Percentiles rank a stretch among this genome's conserved stretches.
Evolutionary conservation across 2,797 vertebrate genomes (phyloP).

Genomic region (Meda fulgida): DNA sequence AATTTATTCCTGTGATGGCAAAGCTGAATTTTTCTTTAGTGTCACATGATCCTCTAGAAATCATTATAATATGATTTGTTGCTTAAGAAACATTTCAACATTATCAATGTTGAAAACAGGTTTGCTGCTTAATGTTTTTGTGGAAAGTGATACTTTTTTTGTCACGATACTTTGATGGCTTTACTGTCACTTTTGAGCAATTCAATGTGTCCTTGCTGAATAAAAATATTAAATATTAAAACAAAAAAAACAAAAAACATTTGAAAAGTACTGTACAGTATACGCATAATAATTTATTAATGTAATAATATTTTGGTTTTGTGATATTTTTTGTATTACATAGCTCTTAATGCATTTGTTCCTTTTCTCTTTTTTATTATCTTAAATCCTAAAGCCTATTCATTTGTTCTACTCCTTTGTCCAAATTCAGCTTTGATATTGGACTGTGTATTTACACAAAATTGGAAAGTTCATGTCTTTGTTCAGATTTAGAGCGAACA

Average conservation of each 20-base stretch:
- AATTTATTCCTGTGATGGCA: neutral
- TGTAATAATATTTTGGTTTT: neutral
- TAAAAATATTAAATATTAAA: neutral
- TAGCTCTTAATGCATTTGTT: neutral
- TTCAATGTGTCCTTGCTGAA: neutral
- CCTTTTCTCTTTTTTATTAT: neutral
- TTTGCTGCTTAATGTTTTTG: neutral
- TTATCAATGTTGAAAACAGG: neutral
- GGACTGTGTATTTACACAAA: neutral
- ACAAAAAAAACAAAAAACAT: no score
- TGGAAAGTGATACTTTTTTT: neutral
- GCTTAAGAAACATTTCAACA: neutral
- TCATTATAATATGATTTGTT: neutral
- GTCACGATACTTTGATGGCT: no score
- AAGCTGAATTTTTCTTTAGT: neutral
- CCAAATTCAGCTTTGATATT: constrained; percentile 6
- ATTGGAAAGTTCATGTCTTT: constrained; percentile 1
- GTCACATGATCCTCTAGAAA: neutral
- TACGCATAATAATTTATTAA: neutral
- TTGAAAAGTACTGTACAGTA: neutral
- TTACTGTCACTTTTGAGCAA: no score
- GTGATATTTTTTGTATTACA: neutral
- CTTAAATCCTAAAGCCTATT: neutral
- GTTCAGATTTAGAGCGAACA: neutral
- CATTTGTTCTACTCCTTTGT: neutral